Conservation (phyloP, 2,888 invertebrate species). For the Leistus spinibarbis region DNA sequence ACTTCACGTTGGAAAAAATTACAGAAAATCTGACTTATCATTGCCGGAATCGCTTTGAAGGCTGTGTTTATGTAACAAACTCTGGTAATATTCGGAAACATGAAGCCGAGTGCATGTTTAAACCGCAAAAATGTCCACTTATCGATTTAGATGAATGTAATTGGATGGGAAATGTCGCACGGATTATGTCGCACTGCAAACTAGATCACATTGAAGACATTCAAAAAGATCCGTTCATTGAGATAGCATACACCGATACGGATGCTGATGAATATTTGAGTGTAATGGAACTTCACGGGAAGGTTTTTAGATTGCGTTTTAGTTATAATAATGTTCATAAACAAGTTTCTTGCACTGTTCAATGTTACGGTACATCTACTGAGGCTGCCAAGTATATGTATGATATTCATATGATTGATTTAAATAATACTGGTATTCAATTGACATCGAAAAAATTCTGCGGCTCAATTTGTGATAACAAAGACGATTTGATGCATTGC, state of each 20-base stretch:
- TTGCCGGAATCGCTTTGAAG: constrained; percentile 48
- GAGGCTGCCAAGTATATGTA: constrained; percentile 47
- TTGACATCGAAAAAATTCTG: constrained; percentile 30
- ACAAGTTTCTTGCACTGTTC: constrained; percentile 48
- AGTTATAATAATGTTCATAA: constrained; percentile 42
- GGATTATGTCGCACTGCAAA: constrained; percentile 42
- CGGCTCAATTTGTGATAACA: constrained; percentile 2
- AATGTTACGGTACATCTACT: constrained; percentile 48
- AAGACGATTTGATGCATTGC: constrained; percentile 21
- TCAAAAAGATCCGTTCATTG: constrained; percentile 44
- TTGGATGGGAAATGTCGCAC: constrained; percentile 41
- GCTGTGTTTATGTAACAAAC: constrained; percentile 45
- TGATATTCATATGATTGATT: constrained; percentile 50
- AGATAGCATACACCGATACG: constrained; percentile 46
- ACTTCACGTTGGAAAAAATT: constrained; percentile 50
- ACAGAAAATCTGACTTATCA: constrained; percentile 48
- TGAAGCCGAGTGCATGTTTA: constrained; percentile 42
- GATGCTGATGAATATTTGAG: constrained; percentile 35
- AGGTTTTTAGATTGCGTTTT: constrained; percentile 49
- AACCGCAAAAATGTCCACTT: constrained; percentile 44
- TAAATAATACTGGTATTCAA: constrained; percentile 39
- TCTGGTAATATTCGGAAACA: constrained; percentile 41
- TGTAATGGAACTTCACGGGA: constrained; percentile 44
- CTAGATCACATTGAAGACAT: constrained; percentile 42
- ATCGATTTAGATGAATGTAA: constrained; percentile 40